phyloP scores from a whole-genome alignment of 2,888 invertebrate genomes.

The Drosophila heteroneura region DNA sequence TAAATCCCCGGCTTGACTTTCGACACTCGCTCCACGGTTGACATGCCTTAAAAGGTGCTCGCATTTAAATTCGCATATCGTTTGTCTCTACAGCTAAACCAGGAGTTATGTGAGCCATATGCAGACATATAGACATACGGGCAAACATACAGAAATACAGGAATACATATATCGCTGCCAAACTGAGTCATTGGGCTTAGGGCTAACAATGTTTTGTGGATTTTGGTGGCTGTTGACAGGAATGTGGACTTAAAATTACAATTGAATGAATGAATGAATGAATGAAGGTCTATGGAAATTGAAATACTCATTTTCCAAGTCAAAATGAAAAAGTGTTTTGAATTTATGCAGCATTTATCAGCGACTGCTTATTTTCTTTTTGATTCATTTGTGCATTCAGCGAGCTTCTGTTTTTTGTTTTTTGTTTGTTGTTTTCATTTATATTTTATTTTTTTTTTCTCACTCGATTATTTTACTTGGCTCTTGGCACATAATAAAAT shows the following conservation, averaged over 20 bases:
- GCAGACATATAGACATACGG: not conserved
- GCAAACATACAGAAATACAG: constrained; percentile 1
- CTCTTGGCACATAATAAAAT: constrained; percentile 74
- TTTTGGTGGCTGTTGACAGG: constrained; percentile 9
- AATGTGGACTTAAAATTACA: constrained; percentile 17
- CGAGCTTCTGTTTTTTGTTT: constrained; percentile 16
- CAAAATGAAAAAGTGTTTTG: constrained; percentile 12
- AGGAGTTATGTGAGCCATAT: not conserved
- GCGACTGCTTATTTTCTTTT: constrained; percentile 28
- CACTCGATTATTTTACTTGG: constrained; percentile 62
- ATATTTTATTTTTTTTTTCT: too few species aligned
- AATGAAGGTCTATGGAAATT: constrained; percentile 24
- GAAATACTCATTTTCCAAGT: constrained; percentile 54
- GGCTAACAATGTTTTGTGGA: constrained; percentile 40
- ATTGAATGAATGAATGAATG: constrained; percentile 9
- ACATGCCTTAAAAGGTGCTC: constrained; percentile 36
- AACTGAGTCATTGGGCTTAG: constrained; percentile 29
- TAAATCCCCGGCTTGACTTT: constrained; percentile 35
- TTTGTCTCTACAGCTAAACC: constrained; percentile 33
- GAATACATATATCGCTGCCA: constrained; percentile 2
- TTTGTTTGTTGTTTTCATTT: constrained; percentile 1
- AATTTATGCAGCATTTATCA: constrained; percentile 7
- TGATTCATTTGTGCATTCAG: constrained; percentile 63
- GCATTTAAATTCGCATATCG: constrained; percentile 47
- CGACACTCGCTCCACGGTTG: constrained; percentile 14